Evolutionary conservation across 1,140 invertebrate genomes (phyloP).

Genomic region (Leguminivora glycinivorella): DNA sequence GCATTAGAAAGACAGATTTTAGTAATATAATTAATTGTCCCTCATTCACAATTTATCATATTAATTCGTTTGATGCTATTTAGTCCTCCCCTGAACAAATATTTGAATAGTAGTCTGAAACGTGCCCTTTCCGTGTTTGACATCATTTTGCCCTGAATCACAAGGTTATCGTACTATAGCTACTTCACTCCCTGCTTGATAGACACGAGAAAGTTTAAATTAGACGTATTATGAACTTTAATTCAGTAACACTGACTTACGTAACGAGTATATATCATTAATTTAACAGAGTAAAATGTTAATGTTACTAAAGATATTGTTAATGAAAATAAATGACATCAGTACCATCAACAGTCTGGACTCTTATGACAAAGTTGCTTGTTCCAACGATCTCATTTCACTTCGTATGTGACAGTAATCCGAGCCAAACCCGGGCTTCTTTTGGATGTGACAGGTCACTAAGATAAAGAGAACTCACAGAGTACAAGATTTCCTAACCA

Average conservation of each 20-base stretch:
- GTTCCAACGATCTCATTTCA: no score
- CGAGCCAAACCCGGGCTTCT: no score
- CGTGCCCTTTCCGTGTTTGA: constrained; percentile 2
- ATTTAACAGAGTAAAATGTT: not conserved
- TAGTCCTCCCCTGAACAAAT: not conserved
- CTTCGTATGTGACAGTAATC: no score
- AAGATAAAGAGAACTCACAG: not conserved
- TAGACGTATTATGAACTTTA: not conserved
- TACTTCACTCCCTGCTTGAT: not conserved
- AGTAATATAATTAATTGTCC: not conserved
- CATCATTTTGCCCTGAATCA: not conserved
- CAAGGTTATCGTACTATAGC: not conserved
- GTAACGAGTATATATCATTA: not conserved
- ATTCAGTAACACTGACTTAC: not conserved
- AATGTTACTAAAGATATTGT: not conserved
- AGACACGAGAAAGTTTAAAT: not conserved
- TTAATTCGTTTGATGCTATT: not conserved
- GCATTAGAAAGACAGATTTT: not conserved
- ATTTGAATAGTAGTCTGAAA: constrained; percentile 9
- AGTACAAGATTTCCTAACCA: not conserved
- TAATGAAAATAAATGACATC: no score
- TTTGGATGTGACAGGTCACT: no score
- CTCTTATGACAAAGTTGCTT: no score
- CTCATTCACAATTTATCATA: not conserved
- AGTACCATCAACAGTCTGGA: no score